Evolutionary conservation across 2,888 invertebrate genomes (phyloP).

Genomic region (Lycia hirtaria): DNA sequence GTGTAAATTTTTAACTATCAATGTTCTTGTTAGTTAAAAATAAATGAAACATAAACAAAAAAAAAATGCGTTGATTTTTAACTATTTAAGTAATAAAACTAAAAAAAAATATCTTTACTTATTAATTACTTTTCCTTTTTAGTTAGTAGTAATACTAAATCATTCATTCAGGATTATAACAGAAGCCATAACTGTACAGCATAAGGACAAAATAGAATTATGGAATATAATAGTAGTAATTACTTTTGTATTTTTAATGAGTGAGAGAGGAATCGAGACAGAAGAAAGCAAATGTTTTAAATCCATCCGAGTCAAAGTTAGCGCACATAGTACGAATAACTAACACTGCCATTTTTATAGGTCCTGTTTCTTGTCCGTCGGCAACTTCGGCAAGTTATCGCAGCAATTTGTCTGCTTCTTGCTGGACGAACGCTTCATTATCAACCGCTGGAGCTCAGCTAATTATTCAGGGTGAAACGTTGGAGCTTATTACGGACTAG

Average conservation of each 20-base stretch:
- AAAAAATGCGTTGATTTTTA: too few relatives aligned
- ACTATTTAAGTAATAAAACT: too few relatives aligned
- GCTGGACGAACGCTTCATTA: conserved; percentile 38
- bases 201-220: too few relatives aligned
- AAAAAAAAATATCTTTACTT: too few relatives aligned
- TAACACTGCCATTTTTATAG: conserved; percentile 37
- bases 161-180: too few relatives aligned
- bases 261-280: neutral
- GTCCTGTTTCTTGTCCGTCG: conserved; percentile 42
- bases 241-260: neutral
- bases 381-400: conserved; percentile 54
- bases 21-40: too few relatives aligned
- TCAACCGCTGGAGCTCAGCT: conserved; percentile 34
- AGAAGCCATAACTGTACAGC: too few relatives aligned
- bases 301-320: conserved; percentile 18
- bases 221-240: too few relatives aligned
- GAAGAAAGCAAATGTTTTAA: neutral
- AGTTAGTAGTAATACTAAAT: too few relatives aligned
- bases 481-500: conserved; percentile 26
- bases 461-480: conserved; percentile 38
- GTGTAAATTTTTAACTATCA: too few relatives aligned
- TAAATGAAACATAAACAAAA: too few relatives aligned
- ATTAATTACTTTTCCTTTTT: too few relatives aligned
- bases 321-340: conserved; percentile 32
- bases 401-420: conserved; percentile 54